These are phyloP conservation scores for Bombus waltoni DNA, from an alignment of 1,140 invertebrate species.

Conservation along the genomic window DNA sequence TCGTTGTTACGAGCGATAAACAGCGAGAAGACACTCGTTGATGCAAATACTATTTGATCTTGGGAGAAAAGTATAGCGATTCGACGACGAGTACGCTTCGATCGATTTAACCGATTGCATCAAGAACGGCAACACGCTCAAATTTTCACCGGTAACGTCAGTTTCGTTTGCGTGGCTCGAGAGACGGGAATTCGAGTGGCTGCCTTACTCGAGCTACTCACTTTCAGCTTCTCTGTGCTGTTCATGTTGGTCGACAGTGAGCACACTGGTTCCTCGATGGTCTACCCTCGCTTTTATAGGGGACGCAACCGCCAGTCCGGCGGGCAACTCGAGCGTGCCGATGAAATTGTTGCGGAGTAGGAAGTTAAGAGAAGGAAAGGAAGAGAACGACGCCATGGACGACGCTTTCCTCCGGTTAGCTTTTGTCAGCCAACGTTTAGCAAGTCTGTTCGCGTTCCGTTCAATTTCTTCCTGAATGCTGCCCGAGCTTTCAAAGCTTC, in stretches of 20 bases:
- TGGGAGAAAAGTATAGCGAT: neutral
- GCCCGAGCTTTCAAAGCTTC: slow-evolving; percentile 32
- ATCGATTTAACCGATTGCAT: neutral
- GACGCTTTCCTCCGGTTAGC: slow-evolving; percentile 58
- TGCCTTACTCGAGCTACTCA: slow-evolving; percentile 73
- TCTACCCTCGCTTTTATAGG: slow-evolving; percentile 78
- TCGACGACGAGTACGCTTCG: neutral
- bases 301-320: slow-evolving; percentile 58
- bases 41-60: neutral
- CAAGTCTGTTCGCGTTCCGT: slow-evolving; percentile 15
- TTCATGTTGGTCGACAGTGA: slow-evolving; percentile 81
- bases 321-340: slow-evolving; percentile 70
- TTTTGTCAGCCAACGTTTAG: slow-evolving; percentile 55
- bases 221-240: slow-evolving; percentile 81
- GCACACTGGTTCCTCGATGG: slow-evolving; percentile 75
- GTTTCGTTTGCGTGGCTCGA: slow-evolving; percentile 28
- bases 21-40: neutral
- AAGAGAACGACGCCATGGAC: slow-evolving; percentile 58
- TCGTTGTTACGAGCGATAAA: neutral
- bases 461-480: slow-evolving; percentile 35
- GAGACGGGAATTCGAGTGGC: slow-evolving; percentile 50
- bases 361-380: slow-evolving; percentile 68
- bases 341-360: slow-evolving; percentile 72
- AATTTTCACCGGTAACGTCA: slow-evolving; percentile 17
- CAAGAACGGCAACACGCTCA: neutral